Conservation (phyloP, 2,113 vertebrate species). For the Pollimyrus isidori region DNA sequence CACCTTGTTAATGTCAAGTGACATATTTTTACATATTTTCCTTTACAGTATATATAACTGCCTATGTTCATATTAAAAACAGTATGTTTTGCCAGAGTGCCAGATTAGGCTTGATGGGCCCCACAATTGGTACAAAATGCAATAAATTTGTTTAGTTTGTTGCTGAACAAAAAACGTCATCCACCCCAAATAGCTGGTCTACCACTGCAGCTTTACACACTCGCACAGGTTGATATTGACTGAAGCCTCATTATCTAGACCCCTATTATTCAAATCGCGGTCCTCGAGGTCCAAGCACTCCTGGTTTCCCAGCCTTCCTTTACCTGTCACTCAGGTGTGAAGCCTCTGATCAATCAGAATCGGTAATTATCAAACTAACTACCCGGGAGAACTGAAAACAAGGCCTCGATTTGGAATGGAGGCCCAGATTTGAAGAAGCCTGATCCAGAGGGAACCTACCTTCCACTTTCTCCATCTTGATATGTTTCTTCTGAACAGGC, state of each 20-base stretch:
- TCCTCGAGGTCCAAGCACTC: no score
- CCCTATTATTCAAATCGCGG: no score
- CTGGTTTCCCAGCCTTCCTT: no score
- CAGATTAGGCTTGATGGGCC: not conserved
- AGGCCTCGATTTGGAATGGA: no score
- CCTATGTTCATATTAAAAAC: not conserved
- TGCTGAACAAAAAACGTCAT: not conserved
- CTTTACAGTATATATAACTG: not conserved
- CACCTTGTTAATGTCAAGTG: not conserved
- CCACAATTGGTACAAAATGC: not conserved
- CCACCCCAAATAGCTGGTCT: not conserved
- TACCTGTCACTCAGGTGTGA: no score
- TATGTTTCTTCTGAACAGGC: constrained; percentile 40
- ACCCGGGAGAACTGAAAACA: no score
- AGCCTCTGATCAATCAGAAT: no score
- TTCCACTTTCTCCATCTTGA: constrained; percentile 44
- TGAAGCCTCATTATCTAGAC: not conserved
- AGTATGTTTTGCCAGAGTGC: not conserved
- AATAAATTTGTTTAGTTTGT: not conserved
- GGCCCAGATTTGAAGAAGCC: no score
- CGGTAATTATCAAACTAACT: no score
- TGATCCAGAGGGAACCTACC: constrained; percentile 29
- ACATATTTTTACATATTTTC: not conserved
- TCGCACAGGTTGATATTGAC: not conserved
- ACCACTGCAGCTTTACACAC: not conserved